Evolutionary conservation across 2,797 vertebrate genomes (phyloP), one percentile per base, ranked within the genome.

Genomic region (Tenualosa thibaudeaui): DNA sequence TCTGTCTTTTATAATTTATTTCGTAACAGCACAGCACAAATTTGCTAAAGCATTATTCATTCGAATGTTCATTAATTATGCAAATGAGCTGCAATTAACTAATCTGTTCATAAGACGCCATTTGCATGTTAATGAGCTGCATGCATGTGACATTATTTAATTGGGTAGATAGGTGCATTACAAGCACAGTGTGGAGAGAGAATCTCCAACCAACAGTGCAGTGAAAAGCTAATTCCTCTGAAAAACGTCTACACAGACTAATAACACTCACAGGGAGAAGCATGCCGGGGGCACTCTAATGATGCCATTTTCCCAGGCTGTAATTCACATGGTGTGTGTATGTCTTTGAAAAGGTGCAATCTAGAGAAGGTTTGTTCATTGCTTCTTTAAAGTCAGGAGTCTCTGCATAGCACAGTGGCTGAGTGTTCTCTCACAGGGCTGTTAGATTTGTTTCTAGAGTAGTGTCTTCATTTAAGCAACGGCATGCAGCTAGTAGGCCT

Each of bases 51-150:
- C 95, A 96, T 96, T 96, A 97, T 96, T 96, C 96, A 97, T 97
- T 95, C 92, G 95, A 96, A 95, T 96, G 95, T 96, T 97, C 96
- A 97, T 97, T 97, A 97, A 97, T 97, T 97, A 97, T 97, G 96
- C 94, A 97, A 97, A 97, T 97, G 94, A 95, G 93, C 93, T 95
- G 94, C 96, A 97, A 97, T 97, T 97, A 97, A 97, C 96, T 96
- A 96, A 97, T 97, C 95, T 96, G 96, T 95, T 96, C 95, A 92
- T 93, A 95, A 94, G 93, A 96, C 92, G 89, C 93, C 89, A 97
- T 97, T 97, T 97, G 96, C 96, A 97, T 97, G 95, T 97, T 96
- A 97, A 97, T 97, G 95, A 96, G 96, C 93, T 96, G 95, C 94
- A 93, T 94, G 95, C 96, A 96, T 95, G 95, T 93, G 95, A 95